These are phyloP conservation scores for Maniola hyperantus DNA, from an alignment of 2,888 invertebrate genomes.

Conservation along the genomic window DNA sequence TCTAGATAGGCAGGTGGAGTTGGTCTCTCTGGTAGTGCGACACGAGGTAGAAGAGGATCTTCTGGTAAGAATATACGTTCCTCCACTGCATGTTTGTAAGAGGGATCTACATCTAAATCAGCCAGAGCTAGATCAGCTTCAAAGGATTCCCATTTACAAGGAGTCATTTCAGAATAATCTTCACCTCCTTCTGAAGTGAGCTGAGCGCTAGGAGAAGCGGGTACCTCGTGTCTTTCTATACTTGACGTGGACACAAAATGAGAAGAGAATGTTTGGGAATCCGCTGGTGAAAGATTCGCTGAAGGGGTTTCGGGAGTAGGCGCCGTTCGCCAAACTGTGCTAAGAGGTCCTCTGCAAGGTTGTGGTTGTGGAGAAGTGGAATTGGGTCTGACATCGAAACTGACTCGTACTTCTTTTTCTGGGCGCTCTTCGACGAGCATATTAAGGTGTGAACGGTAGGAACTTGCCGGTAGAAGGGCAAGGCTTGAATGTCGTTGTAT, in stretches of 20 bases:
- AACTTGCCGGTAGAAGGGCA: constrained; percentile 75
- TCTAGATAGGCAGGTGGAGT: constrained; percentile 82
- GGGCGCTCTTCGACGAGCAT: constrained; percentile 76
- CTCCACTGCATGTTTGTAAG: constrained; percentile 84
- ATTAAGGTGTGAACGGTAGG: constrained; percentile 75
- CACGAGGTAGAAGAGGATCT: constrained; percentile 79
- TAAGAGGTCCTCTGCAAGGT: constrained; percentile 71
- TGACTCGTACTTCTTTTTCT: constrained; percentile 75
- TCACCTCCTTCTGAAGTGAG: constrained; percentile 82
- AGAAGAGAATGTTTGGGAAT: constrained; percentile 84
- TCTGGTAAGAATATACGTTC: constrained; percentile 84
- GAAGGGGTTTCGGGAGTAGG: constrained; percentile 87
- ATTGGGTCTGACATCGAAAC: constrained; percentile 69
- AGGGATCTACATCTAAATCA: constrained; percentile 84
- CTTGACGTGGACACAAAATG: constrained; percentile 83
- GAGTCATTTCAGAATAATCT: constrained; percentile 69
- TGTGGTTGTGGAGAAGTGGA: constrained; percentile 64
- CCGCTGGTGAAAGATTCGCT: constrained; percentile 83
- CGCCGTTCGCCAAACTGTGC: constrained; percentile 73
- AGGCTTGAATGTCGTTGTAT: constrained; percentile 76
- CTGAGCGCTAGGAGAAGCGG: constrained; percentile 82
- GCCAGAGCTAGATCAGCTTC: constrained; percentile 84
- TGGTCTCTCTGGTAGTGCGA: constrained; percentile 80
- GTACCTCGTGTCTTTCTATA: constrained; percentile 72
- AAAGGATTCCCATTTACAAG: constrained; percentile 84